Conservation (phyloP, 2,113 vertebrate genomes). For the Varanus salvator region DNA sequence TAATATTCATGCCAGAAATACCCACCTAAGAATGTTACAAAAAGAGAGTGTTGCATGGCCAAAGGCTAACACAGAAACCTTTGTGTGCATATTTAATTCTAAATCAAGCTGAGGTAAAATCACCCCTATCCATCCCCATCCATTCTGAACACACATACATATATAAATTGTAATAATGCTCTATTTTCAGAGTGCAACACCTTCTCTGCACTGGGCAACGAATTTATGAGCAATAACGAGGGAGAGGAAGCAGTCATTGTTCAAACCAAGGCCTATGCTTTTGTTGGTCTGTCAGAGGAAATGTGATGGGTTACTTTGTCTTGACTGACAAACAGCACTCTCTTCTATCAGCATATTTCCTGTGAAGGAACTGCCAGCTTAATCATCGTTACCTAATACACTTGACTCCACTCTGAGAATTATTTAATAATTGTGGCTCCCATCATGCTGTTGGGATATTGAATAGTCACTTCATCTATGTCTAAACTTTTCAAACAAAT, state of each 20-base stretch:
- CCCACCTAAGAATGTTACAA: neutral
- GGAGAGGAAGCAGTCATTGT: neutral
- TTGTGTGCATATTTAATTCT: neutral
- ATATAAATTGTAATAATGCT: too few relatives aligned
- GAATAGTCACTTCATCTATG: neutral
- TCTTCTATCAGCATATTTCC: neutral
- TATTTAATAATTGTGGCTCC: neutral
- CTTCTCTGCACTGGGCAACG: neutral
- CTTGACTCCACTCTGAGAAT: accelerated
- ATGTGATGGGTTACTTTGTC: neutral
- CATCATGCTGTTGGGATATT: neutral
- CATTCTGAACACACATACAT: too few relatives aligned
- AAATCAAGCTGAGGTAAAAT: neutral
- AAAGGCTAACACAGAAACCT: neutral
- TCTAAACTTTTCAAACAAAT: neutral
- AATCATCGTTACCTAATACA: neutral
- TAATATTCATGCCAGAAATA: neutral
- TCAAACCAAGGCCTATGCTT: neutral
- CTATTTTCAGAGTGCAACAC: neutral
- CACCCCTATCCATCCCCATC: neutral
- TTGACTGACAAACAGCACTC: neutral
- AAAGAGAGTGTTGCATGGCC: neutral
- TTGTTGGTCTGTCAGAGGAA: neutral
- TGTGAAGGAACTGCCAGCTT: neutral
- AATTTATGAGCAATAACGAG: neutral